These are phyloP conservation scores for Dryobotodes eremita DNA, from an alignment of 2,888 invertebrate species.

Conservation along the genomic window DNA sequence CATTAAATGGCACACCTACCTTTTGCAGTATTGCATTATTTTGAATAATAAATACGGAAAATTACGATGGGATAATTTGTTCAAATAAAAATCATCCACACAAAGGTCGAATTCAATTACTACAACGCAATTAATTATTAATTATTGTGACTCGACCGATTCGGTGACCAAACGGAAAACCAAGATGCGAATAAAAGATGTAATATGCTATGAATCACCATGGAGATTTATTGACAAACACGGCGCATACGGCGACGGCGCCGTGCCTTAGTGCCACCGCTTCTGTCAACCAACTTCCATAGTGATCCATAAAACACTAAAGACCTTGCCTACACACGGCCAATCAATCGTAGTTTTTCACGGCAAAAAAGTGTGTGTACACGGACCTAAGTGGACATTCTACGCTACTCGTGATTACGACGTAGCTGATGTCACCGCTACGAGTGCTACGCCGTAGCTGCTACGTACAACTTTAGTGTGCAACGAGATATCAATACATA, in stretches of 20 bases:
- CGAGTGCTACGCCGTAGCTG: slow-evolving; percentile 45
- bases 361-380: no score
- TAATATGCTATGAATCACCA: background rate
- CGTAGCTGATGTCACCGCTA: slow-evolving; percentile 13
- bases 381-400: background rate
- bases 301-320: background rate
- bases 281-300: background rate
- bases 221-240: background rate
- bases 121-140: slow-evolving; percentile 14
- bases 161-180: background rate
- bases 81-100: slow-evolving; percentile 1
- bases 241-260: background rate
- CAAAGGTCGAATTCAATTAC: slow-evolving; percentile 13
- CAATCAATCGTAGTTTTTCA: background rate
- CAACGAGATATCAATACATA: background rate
- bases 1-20: background rate
- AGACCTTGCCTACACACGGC: background rate
- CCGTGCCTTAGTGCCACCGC: background rate
- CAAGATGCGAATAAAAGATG: background rate
- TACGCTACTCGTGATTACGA: slow-evolving; percentile 5
- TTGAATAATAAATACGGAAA: background rate
- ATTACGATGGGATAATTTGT: background rate
- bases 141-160: background rate
- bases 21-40: background rate
- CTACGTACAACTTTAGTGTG: background rate